Conservation (phyloP, 2,113 vertebrate genomes). For the Tragelaphus scriptus region DNA sequence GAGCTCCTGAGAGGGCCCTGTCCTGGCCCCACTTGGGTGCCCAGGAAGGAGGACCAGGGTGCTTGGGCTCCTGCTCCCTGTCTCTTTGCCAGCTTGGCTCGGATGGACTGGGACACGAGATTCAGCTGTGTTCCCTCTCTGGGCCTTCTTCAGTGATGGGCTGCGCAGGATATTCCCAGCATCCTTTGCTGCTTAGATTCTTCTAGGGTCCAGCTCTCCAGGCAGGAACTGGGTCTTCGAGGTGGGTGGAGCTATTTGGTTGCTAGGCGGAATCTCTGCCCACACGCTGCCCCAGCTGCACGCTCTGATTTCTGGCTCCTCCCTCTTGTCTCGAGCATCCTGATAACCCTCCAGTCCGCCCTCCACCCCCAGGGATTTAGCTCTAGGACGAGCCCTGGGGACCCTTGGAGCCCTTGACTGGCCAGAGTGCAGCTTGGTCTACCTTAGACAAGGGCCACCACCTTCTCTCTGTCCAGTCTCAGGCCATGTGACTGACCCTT, state of each 20-base stretch:
- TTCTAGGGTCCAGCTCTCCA: neutral
- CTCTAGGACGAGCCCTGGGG: neutral
- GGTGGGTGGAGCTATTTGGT: slow-evolving; percentile 40
- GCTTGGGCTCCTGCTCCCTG: neutral
- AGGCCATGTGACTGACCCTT: neutral
- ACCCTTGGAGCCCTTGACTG: neutral
- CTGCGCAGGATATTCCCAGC: neutral
- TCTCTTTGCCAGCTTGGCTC: neutral
- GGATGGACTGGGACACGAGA: accelerated
- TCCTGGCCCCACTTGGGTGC: slow-evolving; percentile 79
- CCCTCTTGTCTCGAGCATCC: neutral
- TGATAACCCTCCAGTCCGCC: accelerated
- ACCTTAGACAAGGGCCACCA: accelerated
- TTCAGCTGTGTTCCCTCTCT: accelerated
- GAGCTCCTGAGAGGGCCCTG: slow-evolving; percentile 79
- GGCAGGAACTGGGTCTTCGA: slow-evolving; percentile 53
- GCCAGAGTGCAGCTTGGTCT: no score
- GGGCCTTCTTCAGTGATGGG: neutral
- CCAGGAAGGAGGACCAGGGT: slow-evolving; percentile 70
- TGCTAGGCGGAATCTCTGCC: slow-evolving; percentile 51
- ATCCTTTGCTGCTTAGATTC: neutral
- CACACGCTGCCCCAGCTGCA: neutral
- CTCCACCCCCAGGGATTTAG: neutral
- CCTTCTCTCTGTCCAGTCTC: neutral
- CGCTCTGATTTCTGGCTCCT: accelerated